phyloP scores from a whole-genome alignment of 2,797 vertebrate genomes.

The Helarctos malayanus region DNA sequence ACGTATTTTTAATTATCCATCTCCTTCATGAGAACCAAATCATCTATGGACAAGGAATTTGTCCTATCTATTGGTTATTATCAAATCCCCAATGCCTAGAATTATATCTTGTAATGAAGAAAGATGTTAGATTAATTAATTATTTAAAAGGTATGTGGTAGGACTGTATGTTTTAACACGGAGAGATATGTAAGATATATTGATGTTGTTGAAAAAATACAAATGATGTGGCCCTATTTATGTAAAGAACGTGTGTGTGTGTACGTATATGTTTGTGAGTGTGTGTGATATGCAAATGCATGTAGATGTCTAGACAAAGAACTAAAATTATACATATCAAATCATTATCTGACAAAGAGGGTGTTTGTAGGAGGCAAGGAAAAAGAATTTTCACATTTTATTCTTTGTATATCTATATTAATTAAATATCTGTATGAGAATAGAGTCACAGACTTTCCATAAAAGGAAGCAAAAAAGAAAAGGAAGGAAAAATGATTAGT shows the following conservation, averaged over 20 bases:
- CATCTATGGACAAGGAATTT: background rate
- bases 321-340: background rate
- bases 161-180: background rate
- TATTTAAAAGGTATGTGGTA: background rate
- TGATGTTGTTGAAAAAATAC: background rate
- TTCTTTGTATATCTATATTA: background rate
- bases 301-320: background rate
- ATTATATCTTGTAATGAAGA: background rate
- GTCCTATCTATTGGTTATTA: background rate
- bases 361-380: background rate
- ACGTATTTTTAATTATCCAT: background rate
- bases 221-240: background rate
- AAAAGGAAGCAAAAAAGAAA: background rate
- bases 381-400: conserved; percentile 10
- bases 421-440: background rate
- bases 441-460: background rate
- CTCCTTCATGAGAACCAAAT: conserved; percentile 9
- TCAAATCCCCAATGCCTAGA: background rate
- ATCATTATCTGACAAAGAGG: background rate
- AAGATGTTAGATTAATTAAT: background rate
- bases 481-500: background rate
- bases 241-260: background rate
- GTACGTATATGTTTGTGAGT: background rate
- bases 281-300: background rate
- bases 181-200: background rate